Base-by-base conservation (phyloP, 1,140 invertebrate species). In the Chironomus tepperi region DNA sequence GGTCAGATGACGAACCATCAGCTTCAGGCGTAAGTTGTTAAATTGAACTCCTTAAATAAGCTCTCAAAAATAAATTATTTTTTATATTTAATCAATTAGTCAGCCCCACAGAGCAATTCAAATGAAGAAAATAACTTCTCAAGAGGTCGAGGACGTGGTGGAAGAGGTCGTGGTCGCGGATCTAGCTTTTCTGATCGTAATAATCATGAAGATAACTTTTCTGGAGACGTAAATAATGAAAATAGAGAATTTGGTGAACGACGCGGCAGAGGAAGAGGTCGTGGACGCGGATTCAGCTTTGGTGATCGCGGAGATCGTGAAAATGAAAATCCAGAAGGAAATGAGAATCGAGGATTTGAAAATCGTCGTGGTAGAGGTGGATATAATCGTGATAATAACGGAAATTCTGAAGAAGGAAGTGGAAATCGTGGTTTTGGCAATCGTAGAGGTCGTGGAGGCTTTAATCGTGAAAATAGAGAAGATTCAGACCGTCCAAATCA, bases 191-290 rank as follows among this genome's bases (percentile, higher is more conserved):
- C 47, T n/a, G 12, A 57, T 57, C 24, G 24, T n/a, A n/a, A n/a
- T 34, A 34, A 34, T 34, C 1, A 34, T 34, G 2, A 34, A 1
- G 24, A 34, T 34, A 34, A 34, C 5, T n/a, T n/a, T n/a, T n/a
- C n/a, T n/a, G n/a, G n/a, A n/a, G 24, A 34, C 24, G 12, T 12
- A 12, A 57, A 57, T 64, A 75, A 75, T 74, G 75, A 75, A 21
- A 16, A 34, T 34, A 1, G 76, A 21, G 73, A 34, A 34, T 34
- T 34, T 34, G 24, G n/a, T 42, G 73, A 75, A 7, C 65, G 76
- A 65, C 73, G 77, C 8, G 75, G 77, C 19, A 75, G 76, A n/a
- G 76, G 75, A n/a, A 12, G 74, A 21, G 76, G 76, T n/a, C 73
- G 15, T 70, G 65, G n/a, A n/a, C n/a, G n/a, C n/a, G n/a, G 73